Evolutionary conservation across 2,888 invertebrate genomes (phyloP), one percentile per base, ranked within the genome.

Genomic region (Onchidella celtica): DNA sequence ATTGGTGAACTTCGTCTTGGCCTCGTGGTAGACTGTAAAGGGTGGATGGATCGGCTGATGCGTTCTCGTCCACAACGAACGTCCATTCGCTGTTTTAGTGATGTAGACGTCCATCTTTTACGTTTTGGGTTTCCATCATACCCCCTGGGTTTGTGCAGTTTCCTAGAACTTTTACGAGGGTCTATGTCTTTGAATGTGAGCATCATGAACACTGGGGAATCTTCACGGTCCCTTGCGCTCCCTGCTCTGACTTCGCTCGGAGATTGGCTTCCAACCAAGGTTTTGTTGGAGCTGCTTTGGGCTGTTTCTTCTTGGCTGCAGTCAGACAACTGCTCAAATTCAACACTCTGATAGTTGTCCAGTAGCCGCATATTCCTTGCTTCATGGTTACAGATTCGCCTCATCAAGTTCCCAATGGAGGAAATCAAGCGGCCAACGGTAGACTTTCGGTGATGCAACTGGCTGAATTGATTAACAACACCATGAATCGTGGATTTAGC

Each of bases 401-500:
- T 57, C 57, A 72, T 57, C 3, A 72, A 6, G 57, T 72, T 72
- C 21, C 55, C 72, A 24, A 72, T 6, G 1, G 72, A 72, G 0
- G 72, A 57, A 11, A 57, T 2, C 1, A 72, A n/a, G 27, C 72
- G 29, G 6, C 57, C 72, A 1, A 57, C 34, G 2, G 34, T 4
- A n/a, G 72, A 72, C 40, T 27, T 72, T 17, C 55, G 72, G 21
- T 34, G 21, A 6, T 57, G 72, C 3, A 72, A n/a, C 57, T 57
- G 57, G 1, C 72, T 55, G 29, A 72, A 72, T 32, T 72, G 72
- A n/a, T 57, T 17, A 1, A 72, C 57, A 57, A 72, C 72, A 24
- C 72, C 72, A n/a, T 72, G 72, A 57, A 72, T 38, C 34, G 72
- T 72, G 2, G 72, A 72, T 29, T 72, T 72, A 0, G 72, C 47